Evolutionary conservation across 1,140 invertebrate genomes (phyloP).

Genomic region (Monochamus saltuarius): DNA sequence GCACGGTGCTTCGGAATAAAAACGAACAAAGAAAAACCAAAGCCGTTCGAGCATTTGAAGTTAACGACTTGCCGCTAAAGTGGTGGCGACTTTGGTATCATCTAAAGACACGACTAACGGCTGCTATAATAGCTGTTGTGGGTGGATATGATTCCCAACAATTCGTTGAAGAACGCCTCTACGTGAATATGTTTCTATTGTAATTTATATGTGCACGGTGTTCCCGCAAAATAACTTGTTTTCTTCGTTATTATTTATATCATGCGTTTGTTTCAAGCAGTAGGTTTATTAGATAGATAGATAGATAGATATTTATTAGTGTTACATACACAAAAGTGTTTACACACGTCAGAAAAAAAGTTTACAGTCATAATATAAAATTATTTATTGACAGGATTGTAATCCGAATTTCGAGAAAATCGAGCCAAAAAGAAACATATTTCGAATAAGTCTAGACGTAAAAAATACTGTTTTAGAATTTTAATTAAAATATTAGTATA

Average conservation of each 20-base stretch:
- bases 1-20: too few relatives aligned
- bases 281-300: too few relatives aligned
- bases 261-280: neutral
- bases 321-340: too few relatives aligned
- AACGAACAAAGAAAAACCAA: neutral
- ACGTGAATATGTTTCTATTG: constrained; percentile 2
- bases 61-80: constrained; percentile 18
- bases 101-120: constrained; percentile 25
- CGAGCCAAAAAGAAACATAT: too few relatives aligned
- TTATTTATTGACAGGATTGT: too few relatives aligned
- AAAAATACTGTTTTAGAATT: too few relatives aligned
- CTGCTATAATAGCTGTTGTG: constrained; percentile 25
- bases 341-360: too few relatives aligned
- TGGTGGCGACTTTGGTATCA: constrained; percentile 22
- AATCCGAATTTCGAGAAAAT: too few relatives aligned
- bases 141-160: constrained; percentile 26
- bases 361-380: too few relatives aligned
- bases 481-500: too few relatives aligned
- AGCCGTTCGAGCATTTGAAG: constrained; percentile 1
- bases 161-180: constrained; percentile 24
- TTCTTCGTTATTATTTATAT: constrained; percentile 10
- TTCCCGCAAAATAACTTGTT: constrained; percentile 17
- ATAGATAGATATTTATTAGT: too few relatives aligned
- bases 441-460: too few relatives aligned
- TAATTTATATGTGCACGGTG: constrained; percentile 22